Conservation (phyloP, 1,140 invertebrate genomes). For the Triops longicaudatus region DNA sequence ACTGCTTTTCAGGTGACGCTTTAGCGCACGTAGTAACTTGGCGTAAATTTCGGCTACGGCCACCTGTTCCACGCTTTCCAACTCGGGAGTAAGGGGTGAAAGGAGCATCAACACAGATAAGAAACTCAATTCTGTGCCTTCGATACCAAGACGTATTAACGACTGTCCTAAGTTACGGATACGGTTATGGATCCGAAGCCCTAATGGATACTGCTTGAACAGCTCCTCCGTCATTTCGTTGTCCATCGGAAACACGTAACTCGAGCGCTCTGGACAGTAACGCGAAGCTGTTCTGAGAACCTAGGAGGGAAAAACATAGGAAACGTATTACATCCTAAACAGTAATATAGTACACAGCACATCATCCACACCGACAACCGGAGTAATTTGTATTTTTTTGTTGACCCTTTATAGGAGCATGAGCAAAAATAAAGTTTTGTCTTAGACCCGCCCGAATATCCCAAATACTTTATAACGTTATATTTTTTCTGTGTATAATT, state of each 20-base stretch:
- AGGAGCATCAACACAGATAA: conserved; percentile 9
- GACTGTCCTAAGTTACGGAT: conserved; percentile 11
- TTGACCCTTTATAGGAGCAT: too few species aligned
- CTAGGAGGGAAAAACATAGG: conserved; percentile 3
- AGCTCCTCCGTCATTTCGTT: conserved; percentile 16
- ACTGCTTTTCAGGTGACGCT: not conserved
- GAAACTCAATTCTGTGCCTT: conserved; percentile 21
- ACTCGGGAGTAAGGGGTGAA: not conserved
- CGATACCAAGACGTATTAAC: conserved; percentile 7
- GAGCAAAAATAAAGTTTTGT: too few species aligned
- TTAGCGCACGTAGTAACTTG: conserved; percentile 8
- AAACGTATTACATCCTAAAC: not conserved
- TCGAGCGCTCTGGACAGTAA: conserved; percentile 20
- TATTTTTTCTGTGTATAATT: not conserved
- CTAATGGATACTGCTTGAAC: conserved; percentile 12
- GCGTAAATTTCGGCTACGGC: not conserved
- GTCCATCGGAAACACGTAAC: conserved; percentile 19
- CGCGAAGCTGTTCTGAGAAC: conserved; percentile 21
- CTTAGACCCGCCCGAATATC: too few species aligned
- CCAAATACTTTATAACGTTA: too few species aligned
- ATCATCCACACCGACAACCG: not conserved
- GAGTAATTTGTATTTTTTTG: too few species aligned
- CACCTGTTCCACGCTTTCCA: not conserved
- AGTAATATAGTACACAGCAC: not conserved
- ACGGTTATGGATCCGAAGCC: not conserved